Conservation (phyloP, 2,797 vertebrate genomes). For the Calcarius lapponicus region DNA sequence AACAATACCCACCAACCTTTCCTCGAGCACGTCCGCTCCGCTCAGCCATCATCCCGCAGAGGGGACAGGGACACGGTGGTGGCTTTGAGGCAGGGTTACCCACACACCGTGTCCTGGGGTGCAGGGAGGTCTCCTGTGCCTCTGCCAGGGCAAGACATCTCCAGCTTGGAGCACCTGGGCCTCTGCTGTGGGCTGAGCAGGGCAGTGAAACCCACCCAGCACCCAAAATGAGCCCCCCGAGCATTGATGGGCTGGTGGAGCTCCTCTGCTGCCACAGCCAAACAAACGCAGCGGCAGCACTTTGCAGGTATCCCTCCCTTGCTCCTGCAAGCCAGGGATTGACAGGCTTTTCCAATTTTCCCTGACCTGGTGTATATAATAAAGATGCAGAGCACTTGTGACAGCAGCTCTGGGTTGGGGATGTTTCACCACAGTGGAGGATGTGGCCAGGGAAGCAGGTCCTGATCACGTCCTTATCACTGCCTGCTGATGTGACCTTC, state of each 20-base stretch:
- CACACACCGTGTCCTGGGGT: fast-evolving
- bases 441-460: conserved; percentile 12
- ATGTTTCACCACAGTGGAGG: neutral
- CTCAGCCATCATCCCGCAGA: neutral
- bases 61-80: neutral
- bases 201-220: neutral
- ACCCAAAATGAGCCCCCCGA: neutral
- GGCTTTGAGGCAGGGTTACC: neutral
- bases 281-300: neutral
- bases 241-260: neutral
- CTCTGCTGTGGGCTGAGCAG: fast-evolving
- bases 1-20: neutral
- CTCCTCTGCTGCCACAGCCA: neutral
- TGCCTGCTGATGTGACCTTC: conserved; percentile 16
- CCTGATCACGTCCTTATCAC: neutral
- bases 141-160: neutral
- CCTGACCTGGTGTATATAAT: neutral
- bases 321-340: neutral
- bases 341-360: neutral
- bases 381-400: conserved; percentile 1
- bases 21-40: neutral
- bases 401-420: neutral
- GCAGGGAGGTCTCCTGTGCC: neutral
- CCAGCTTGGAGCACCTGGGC: neutral
- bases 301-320: neutral